These are phyloP conservation scores for Anoura caudifer DNA, from an alignment of 2,113 vertebrate species.

Conservation along the genomic window DNA sequence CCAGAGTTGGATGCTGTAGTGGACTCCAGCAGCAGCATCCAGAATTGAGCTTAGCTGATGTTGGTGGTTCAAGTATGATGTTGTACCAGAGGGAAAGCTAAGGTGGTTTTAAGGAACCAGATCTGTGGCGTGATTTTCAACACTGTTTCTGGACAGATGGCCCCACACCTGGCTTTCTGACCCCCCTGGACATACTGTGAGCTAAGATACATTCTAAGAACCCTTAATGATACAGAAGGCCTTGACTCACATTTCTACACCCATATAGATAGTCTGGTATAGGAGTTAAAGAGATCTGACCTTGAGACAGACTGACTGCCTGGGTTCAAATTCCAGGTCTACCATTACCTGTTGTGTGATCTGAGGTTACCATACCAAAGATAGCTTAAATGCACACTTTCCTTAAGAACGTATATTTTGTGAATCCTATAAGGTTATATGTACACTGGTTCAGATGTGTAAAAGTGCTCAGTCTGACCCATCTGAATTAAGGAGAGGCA, in stretches of 20 bases:
- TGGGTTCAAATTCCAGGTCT: neutral
- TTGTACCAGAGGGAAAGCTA: neutral
- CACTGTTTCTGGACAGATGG: neutral
- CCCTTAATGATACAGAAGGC: neutral
- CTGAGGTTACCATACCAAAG: neutral
- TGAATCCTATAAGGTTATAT: neutral
- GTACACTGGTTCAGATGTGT: constrained; percentile 35
- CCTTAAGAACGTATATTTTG: neutral
- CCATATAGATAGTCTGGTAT: neutral
- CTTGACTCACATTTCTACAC: neutral
- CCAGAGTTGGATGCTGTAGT: neutral
- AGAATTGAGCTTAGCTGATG: neutral
- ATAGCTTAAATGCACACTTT: constrained; percentile 11
- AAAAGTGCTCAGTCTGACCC: constrained; percentile 40
- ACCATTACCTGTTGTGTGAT: neutral
- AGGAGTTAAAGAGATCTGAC: neutral
- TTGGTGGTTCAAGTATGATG: neutral
- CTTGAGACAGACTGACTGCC: neutral
- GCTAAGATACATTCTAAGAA: neutral
- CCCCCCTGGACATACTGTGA: neutral
- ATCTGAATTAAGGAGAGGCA: constrained; percentile 59
- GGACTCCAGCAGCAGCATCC: neutral
- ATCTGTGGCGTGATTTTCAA: neutral
- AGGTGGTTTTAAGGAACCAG: neutral
- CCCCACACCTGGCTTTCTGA: neutral